Conservation (phyloP, 2,888 invertebrate species). For the Polydrusus pterygomalis region DNA sequence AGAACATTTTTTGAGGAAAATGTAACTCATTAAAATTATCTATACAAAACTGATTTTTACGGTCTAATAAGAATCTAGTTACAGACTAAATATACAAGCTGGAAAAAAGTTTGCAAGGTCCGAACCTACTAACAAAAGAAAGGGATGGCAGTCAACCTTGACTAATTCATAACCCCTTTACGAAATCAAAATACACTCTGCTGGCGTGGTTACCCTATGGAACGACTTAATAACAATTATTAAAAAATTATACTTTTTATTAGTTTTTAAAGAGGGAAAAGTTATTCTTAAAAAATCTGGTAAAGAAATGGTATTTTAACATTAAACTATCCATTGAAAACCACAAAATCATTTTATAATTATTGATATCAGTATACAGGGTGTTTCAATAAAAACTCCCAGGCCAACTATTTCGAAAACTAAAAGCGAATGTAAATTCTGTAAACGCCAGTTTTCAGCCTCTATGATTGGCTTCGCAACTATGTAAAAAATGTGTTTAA, state of each 20-base stretch:
- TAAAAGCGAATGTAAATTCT: too few relatives aligned
- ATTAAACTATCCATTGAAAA: too few relatives aligned
- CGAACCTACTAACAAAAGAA: conserved; percentile 49
- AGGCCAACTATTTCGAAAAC: too few relatives aligned
- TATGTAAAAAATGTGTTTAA: too few relatives aligned
- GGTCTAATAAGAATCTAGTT: conserved; percentile 47
- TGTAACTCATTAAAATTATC: neutral
- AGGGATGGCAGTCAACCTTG: conserved; percentile 53
- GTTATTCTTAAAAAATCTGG: neutral
- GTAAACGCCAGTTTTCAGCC: too few relatives aligned
- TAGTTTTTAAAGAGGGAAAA: neutral
- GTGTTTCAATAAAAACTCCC: too few relatives aligned
- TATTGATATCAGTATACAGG: too few relatives aligned
- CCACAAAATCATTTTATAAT: too few relatives aligned
- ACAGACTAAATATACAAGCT: conserved; percentile 25
- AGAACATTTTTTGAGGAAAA: too few relatives aligned
- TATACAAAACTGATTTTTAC: conserved; percentile 38
- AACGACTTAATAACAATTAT: conserved; percentile 52
- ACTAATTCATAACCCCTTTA: conserved; percentile 56
- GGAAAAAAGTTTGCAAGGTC: conserved; percentile 53
- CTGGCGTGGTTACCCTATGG: conserved; percentile 47
- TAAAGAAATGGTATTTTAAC: neutral
- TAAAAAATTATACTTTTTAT: conserved; percentile 35
- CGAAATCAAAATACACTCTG: conserved; percentile 49
- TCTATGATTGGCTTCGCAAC: too few relatives aligned